These are phyloP conservation scores for Linnaemya tessellans DNA, from an alignment of 2,888 invertebrate genomes.

Conservation along the genomic window DNA sequence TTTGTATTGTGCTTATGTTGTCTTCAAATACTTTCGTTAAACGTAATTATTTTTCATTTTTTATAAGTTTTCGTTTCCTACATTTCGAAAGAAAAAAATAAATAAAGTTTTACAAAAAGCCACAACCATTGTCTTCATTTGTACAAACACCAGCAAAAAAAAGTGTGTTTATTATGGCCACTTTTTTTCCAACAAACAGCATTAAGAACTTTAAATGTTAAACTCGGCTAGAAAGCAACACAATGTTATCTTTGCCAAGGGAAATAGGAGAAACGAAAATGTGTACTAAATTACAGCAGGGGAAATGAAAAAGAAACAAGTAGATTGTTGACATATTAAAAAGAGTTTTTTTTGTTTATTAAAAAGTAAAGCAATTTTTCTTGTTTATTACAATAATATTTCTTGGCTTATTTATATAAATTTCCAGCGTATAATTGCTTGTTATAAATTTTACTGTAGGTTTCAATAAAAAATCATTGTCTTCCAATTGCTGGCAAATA, in stretches of 20 bases:
- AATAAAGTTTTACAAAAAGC: slow-evolving; percentile 13
- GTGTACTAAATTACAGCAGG: slow-evolving; percentile 35
- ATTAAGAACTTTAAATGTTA: slow-evolving; percentile 43
- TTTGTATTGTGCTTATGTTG: slow-evolving; percentile 54
- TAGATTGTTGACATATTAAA: slow-evolving; percentile 7
- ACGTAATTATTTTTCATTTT: slow-evolving; percentile 29
- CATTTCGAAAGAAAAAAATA: not conserved
- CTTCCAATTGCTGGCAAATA: slow-evolving; percentile 64
- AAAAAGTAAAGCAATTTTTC: not conserved
- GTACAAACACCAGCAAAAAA: not conserved
- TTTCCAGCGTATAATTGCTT: not conserved
- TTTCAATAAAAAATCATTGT: slow-evolving; percentile 52
- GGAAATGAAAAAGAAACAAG: not conserved
- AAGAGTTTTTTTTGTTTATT: not conserved
- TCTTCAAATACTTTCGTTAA: slow-evolving; percentile 43
- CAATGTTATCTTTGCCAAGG: slow-evolving; percentile 35
- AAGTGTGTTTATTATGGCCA: slow-evolving; percentile 24
- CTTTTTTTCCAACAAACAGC: slow-evolving; percentile 33
- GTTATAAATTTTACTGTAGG: not conserved
- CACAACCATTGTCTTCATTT: slow-evolving; percentile 34
- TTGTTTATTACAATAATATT: not conserved
- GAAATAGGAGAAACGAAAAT: slow-evolving; percentile 49
- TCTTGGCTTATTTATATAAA: not conserved
- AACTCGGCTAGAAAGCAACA: slow-evolving; percentile 3
- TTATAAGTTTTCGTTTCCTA: not conserved